Evolutionary conservation across 1,140 invertebrate genomes (phyloP).

Genomic region (Mactra quadrangularis): DNA sequence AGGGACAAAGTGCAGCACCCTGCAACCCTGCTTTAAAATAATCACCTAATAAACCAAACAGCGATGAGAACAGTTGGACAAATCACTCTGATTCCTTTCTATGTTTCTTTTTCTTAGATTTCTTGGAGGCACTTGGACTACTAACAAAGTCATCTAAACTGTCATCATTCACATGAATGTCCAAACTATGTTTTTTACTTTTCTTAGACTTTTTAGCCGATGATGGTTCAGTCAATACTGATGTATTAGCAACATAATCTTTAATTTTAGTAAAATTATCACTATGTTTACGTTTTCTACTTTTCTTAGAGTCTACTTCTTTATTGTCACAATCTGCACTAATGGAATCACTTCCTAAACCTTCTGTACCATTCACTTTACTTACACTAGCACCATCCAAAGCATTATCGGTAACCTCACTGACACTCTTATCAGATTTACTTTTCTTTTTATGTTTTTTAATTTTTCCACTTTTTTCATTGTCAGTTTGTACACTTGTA

Average conservation of each 20-base stretch:
- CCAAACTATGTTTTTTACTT: not conserved
- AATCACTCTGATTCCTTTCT: too few relatives aligned
- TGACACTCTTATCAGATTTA: not conserved
- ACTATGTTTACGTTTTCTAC: slow-evolving; percentile 27
- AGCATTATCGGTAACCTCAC: not conserved
- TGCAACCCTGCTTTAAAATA: too few relatives aligned
- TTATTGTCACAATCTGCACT: not conserved
- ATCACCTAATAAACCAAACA: too few relatives aligned
- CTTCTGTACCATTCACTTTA: not conserved
- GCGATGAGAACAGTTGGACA: too few relatives aligned
- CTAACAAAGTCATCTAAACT: slow-evolving; percentile 26
- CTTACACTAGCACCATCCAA: not conserved
- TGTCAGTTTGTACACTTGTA: too few relatives aligned
- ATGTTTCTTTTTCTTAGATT: slow-evolving; percentile 32
- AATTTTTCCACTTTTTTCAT: too few relatives aligned
- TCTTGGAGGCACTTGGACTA: not conserved
- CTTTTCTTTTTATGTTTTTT: too few relatives aligned
- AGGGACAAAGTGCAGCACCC: too few relatives aligned
- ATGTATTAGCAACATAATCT: not conserved
- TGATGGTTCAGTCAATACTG: not conserved
- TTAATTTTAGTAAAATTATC: slow-evolving; percentile 12
- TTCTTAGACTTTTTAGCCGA: slow-evolving; percentile 4
- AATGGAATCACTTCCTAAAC: not conserved
- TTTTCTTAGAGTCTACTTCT: not conserved
- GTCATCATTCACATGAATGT: not conserved